Conservation (phyloP, 1,140 invertebrate species). For the Diuraphis noxia region DNA sequence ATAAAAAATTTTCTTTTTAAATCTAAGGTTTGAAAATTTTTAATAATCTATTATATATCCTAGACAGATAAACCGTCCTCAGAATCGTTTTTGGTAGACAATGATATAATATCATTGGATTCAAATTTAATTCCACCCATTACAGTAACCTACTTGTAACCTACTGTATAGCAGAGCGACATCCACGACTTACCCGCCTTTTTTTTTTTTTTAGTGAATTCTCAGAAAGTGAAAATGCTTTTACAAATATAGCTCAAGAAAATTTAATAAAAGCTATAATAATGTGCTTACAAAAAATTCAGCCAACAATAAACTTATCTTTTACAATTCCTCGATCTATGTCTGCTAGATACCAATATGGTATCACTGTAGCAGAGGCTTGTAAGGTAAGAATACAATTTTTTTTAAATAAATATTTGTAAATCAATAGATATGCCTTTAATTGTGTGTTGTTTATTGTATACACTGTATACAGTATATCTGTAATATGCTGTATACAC, state of each 20-base stretch:
- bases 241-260: slow-evolving; percentile 62
- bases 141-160: too few relatives aligned
- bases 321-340: slow-evolving; percentile 52
- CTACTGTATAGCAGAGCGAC: too few relatives aligned
- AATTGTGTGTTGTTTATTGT: too few relatives aligned
- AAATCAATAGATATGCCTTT: background rate
- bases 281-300: slow-evolving; percentile 62
- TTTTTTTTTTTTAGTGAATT: slow-evolving; percentile 34
- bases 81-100: too few relatives aligned
- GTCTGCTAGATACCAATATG: slow-evolving; percentile 53
- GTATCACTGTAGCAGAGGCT: slow-evolving; percentile 44
- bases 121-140: too few relatives aligned
- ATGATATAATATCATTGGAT: too few relatives aligned
- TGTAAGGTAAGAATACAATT: slow-evolving; percentile 28
- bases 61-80: too few relatives aligned
- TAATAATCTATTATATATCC: too few relatives aligned
- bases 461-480: background rate
- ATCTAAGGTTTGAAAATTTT: too few relatives aligned
- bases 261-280: slow-evolving; percentile 77
- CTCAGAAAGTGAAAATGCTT: slow-evolving; percentile 29
- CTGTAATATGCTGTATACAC: background rate
- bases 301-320: slow-evolving; percentile 57
- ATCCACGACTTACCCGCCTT: too few relatives aligned
- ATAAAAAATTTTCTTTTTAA: too few relatives aligned
- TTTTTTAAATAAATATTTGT: background rate